Percentiles rank a stretch among this genome's conserved stretches.
Evolutionary conservation across 2,888 invertebrate species (phyloP).

Genomic region (Encarsia formosa): DNA sequence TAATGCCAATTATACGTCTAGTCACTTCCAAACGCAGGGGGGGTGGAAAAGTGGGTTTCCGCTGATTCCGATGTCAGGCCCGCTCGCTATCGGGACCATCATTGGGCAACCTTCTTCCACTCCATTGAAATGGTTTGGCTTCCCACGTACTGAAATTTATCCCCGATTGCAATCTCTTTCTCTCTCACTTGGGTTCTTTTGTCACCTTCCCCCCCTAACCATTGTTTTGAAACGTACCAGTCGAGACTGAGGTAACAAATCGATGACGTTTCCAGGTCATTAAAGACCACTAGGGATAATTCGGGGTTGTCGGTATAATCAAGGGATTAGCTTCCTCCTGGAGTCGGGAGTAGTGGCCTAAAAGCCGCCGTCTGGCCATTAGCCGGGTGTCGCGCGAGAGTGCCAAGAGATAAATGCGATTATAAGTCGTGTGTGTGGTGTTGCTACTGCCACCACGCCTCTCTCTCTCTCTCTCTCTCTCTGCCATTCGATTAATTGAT

Average conservation of each 20-base stretch:
- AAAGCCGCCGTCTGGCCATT: constrained; percentile 50
- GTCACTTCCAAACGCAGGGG: too few relatives aligned
- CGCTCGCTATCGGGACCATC: constrained; percentile 45
- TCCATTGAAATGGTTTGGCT: constrained; percentile 41
- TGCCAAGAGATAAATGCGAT: constrained; percentile 46
- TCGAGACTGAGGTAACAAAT: too few relatives aligned
- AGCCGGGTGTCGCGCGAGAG: constrained; percentile 39
- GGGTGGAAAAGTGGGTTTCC: constrained; percentile 49
- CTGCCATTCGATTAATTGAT: constrained; percentile 44
- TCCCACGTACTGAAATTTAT: constrained; percentile 49
- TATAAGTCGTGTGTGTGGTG: constrained; percentile 52
- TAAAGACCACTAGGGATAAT: constrained; percentile 23
- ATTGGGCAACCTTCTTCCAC: constrained; percentile 45
- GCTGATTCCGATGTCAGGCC: constrained; percentile 42
- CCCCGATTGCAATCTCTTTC: too few relatives aligned
- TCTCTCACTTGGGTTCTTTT: too few relatives aligned
- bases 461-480: constrained; percentile 38
- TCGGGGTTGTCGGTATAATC: constrained; percentile 50
- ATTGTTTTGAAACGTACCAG: too few relatives aligned
- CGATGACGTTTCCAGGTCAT: constrained; percentile 26
- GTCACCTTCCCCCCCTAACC: too few relatives aligned
- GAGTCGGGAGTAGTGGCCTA: constrained; percentile 51
- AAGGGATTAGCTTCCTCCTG: constrained; percentile 50
- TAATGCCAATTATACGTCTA: too few relatives aligned
- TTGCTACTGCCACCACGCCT: constrained; percentile 31